Conservation (phyloP, 2,888 invertebrate genomes). For the Calliphora vomitoria region DNA sequence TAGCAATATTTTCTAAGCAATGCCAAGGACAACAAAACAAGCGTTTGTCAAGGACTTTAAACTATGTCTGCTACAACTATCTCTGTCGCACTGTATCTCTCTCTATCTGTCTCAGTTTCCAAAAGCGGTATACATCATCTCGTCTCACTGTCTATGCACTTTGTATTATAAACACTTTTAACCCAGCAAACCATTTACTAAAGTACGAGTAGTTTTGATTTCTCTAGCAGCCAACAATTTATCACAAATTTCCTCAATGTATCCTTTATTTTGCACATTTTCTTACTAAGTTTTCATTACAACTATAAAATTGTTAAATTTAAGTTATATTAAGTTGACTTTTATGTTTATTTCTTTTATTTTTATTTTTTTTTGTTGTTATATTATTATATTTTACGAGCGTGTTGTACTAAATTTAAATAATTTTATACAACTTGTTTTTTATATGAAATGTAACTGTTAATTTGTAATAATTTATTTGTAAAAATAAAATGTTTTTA, state of each 20-base stretch:
- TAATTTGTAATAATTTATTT: constrained; percentile 72
- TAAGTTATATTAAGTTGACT: constrained; percentile 56
- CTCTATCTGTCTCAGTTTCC: neutral
- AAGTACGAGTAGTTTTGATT: constrained; percentile 10
- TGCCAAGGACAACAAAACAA: constrained; percentile 37
- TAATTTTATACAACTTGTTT: constrained; percentile 33
- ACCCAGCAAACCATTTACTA: constrained; percentile 27
- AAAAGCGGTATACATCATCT: constrained; percentile 16
- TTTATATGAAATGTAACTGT: constrained; percentile 39
- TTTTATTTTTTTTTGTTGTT: neutral
- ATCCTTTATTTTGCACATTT: neutral
- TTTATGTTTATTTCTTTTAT: constrained; percentile 29
- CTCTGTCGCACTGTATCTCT: neutral
- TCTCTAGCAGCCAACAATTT: neutral
- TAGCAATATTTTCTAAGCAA: constrained; percentile 65
- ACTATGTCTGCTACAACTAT: constrained; percentile 12
- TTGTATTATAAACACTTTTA: constrained; percentile 64
- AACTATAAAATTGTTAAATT: constrained; percentile 31
- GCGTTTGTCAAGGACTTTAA: constrained; percentile 34
- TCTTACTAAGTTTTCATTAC: neutral
- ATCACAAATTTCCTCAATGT: neutral
- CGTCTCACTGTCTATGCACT: constrained; percentile 35
- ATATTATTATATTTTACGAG: constrained; percentile 19
- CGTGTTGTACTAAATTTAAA: constrained; percentile 15
- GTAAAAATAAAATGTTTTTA: constrained; percentile 63